Evolutionary conservation across 2,797 vertebrate species (phyloP).

Genomic region (Pitangus sulphuratus): DNA sequence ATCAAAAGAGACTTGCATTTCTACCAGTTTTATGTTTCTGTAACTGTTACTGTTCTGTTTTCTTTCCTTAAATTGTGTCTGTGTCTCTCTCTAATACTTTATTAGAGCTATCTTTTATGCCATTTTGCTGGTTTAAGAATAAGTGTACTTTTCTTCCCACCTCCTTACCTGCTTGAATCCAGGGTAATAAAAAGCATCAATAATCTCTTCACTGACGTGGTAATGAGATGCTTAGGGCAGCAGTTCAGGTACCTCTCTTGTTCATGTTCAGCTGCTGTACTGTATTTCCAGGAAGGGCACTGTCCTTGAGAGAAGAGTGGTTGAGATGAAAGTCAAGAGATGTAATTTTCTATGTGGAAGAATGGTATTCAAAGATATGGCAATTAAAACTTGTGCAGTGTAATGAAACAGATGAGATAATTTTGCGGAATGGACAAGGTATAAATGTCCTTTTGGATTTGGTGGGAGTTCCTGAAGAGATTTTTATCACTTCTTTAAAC

Average conservation of each 20-base stretch:
- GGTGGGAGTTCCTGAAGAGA: neutral
- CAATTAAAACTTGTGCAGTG: neutral
- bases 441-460: neutral
- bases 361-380: neutral
- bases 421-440: neutral
- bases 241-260: neutral
- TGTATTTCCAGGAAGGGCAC: neutral
- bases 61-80: neutral
- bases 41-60: neutral
- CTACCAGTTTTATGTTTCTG: neutral
- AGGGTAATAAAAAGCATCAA: neutral
- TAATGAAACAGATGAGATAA: neutral
- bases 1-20: neutral
- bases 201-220: neutral
- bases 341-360: neutral
- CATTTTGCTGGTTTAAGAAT: neutral
- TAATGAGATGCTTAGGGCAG: neutral
- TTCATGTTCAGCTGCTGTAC: neutral
- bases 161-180: neutral
- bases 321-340: neutral
- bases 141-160: neutral
- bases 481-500: neutral
- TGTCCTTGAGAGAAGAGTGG: neutral
- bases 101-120: neutral
- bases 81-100: neutral